phyloP scores from a whole-genome alignment of 2,797 vertebrate genomes.

The Phyllotis vaccarum region DNA sequence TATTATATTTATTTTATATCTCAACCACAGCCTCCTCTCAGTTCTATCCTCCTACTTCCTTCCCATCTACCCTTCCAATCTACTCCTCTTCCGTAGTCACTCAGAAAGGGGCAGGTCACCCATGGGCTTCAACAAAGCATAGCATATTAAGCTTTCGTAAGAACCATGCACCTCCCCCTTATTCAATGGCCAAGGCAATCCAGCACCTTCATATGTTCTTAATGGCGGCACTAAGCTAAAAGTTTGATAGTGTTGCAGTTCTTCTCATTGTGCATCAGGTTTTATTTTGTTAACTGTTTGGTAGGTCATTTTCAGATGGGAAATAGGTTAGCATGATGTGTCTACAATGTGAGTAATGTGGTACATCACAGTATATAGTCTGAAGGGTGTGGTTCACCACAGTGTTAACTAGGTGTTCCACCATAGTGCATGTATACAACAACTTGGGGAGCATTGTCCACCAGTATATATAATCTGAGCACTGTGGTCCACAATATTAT shows the following conservation, averaged over 20 bases:
- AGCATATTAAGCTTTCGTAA: neutral
- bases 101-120: neutral
- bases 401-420: too few relatives aligned
- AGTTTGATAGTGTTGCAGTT: neutral
- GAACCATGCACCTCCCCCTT: neutral
- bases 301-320: neutral
- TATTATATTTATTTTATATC: neutral
- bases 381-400: neutral
- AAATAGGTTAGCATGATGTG: neutral
- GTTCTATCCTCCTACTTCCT: neutral
- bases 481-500: too few relatives aligned
- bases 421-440: neutral
- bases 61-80: neutral
- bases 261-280: neutral
- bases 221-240: neutral
- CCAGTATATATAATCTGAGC: neutral
- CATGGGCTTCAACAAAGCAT: neutral
- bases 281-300: neutral
- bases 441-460: neutral
- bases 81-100: neutral
- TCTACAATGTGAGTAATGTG: neutral
- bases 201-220: neutral
- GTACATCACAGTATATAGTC: too few relatives aligned
- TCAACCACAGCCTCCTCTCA: neutral
- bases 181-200: neutral